Evolutionary conservation across 2,888 invertebrate genomes (phyloP).

Genomic region (Clivina fossor): DNA sequence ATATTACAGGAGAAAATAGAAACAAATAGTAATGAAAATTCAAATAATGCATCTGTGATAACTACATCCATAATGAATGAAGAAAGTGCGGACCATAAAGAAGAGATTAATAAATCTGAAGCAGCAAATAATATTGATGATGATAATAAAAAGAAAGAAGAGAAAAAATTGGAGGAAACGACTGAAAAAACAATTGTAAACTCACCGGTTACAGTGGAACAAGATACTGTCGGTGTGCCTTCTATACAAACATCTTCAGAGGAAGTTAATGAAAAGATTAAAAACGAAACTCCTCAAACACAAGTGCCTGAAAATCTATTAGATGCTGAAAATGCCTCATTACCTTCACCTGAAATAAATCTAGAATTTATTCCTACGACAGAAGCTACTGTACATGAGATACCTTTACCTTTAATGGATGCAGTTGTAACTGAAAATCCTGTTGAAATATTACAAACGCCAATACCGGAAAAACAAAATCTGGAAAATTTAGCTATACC

Average conservation of each 20-base stretch:
- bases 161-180: neutral
- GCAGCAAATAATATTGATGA: neutral
- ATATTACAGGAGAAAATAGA: slow-evolving; percentile 21
- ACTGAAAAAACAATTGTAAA: slow-evolving; percentile 4
- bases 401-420: neutral
- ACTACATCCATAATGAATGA: neutral
- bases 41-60: neutral
- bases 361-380: slow-evolving; percentile 18
- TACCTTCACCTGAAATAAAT: neutral
- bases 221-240: too few species aligned
- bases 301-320: slow-evolving; percentile 25
- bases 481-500: too few species aligned
- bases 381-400: slow-evolving; percentile 5
- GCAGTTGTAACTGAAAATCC: neutral
- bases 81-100: neutral
- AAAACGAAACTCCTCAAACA: neutral
- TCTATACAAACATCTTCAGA: neutral
- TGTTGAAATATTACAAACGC: too few species aligned
- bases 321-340: slow-evolving; percentile 2
- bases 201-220: too few species aligned
- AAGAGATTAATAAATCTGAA: neutral
- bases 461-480: too few species aligned
- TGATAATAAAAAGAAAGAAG: neutral
- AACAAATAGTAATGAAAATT: slow-evolving; percentile 11
- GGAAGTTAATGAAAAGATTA: neutral